These are phyloP conservation scores for Dynastes grantii DNA, from an alignment of 2,888 invertebrate species.

Conservation along the genomic window DNA sequence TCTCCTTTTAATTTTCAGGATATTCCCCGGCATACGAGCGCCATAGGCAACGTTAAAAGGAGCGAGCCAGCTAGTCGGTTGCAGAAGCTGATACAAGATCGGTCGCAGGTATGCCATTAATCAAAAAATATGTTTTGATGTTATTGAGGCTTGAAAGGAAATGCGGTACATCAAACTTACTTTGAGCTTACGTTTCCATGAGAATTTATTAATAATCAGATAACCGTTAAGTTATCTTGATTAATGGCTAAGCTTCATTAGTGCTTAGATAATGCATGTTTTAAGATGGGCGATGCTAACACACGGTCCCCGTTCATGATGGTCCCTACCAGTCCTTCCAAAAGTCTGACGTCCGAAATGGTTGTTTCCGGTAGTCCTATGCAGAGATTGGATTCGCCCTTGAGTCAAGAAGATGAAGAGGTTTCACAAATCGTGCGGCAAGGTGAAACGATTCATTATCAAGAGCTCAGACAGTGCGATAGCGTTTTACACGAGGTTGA, in stretches of 20 bases:
- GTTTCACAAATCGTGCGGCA: conserved; percentile 73
- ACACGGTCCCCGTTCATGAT: conserved; percentile 50
- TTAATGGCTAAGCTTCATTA: too few relatives aligned
- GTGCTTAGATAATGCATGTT: not conserved
- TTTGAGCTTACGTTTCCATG: not conserved
- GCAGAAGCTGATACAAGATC: conserved; percentile 72
- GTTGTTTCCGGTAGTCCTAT: conserved; percentile 65
- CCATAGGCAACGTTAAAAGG: conserved; percentile 60
- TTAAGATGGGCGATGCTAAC: conserved; percentile 52
- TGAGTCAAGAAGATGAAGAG: conserved; percentile 72
- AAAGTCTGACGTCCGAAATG: conserved; percentile 65
- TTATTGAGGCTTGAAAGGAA: too few relatives aligned
- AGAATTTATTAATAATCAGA: not conserved
- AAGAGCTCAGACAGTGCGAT: conserved; percentile 66
- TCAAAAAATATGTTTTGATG: not conserved
- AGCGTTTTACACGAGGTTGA: conserved; percentile 67
- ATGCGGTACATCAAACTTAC: too few relatives aligned
- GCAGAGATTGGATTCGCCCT: conserved; percentile 67
- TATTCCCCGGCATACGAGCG: conserved; percentile 57
- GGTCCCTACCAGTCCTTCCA: conserved; percentile 65
- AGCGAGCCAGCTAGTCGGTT: conserved; percentile 66
- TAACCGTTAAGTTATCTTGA: too few relatives aligned
- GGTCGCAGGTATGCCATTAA: conserved; percentile 64
- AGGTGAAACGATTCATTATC: conserved; percentile 61
- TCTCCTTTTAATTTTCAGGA: conserved; percentile 73